A percentile compares a stretch with the other conserved stretches of the same genome.
These are phyloP conservation scores for Eriocheir sinensis DNA, from an alignment of 1,140 invertebrate species.

Conservation along the genomic window DNA sequence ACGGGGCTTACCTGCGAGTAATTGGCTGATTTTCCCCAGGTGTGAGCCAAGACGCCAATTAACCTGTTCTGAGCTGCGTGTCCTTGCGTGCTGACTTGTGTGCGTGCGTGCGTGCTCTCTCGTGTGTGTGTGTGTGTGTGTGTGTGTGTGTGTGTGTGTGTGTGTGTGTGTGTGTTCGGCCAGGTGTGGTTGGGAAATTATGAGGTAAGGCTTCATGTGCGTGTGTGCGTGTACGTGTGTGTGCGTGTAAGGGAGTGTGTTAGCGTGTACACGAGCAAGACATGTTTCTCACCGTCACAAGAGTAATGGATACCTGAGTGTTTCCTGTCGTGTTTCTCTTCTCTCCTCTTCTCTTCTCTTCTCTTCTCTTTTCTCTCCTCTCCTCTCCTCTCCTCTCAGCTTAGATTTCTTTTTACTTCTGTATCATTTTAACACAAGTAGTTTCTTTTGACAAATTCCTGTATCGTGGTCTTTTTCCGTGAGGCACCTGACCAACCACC, in stretches of 20 bases:
- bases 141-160: constrained; percentile 29
- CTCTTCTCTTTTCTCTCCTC: neutral
- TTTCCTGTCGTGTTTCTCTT: neutral
- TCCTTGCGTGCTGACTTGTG: neutral
- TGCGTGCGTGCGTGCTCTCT: constrained; percentile 30
- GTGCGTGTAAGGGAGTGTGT: neutral
- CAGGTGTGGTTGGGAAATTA: neutral
- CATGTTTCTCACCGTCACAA: neutral
- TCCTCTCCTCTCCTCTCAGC: no score
- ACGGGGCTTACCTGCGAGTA: neutral
- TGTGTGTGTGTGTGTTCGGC: neutral
- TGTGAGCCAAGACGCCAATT: neutral
- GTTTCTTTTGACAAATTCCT: no score
- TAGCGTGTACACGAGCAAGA: neutral
- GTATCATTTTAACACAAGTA: no score
- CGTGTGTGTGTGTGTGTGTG: constrained; percentile 27
- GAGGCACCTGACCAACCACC: neutral
- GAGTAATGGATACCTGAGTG: neutral
- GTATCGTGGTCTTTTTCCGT: neutral
- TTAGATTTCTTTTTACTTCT: no score
- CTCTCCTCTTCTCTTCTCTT: neutral
- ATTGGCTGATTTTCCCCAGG: constrained; percentile 5
- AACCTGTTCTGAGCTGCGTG: neutral
- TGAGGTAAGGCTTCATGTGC: neutral
- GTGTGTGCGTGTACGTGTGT: neutral